Percentiles rank a stretch among this genome's conserved stretches.
phyloP scores from a whole-genome alignment of 2,113 vertebrate species.

The Alces alces region DNA sequence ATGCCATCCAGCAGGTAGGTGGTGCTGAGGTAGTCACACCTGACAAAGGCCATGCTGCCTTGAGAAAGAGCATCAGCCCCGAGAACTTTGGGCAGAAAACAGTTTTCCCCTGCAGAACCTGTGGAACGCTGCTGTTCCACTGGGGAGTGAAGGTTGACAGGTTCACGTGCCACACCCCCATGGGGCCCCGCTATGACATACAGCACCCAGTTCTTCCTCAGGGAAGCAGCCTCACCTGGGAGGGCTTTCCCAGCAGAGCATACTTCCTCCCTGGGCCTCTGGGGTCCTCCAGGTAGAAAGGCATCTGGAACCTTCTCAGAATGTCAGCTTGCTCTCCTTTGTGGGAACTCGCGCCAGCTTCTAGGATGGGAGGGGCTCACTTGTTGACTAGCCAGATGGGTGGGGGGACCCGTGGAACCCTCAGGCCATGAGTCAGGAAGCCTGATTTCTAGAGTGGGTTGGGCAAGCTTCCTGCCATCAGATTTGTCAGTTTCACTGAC shows the following conservation, averaged over 20 bases:
- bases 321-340: background rate
- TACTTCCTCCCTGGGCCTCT: background rate
- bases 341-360: background rate
- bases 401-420: background rate
- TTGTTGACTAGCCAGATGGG: background rate
- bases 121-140: background rate
- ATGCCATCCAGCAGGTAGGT: conserved; percentile 91
- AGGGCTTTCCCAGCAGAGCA: background rate
- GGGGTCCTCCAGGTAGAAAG: background rate
- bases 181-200: background rate
- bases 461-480: background rate
- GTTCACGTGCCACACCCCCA: background rate
- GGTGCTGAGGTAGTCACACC: background rate
- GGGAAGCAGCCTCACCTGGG: background rate
- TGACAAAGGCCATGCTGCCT: background rate
- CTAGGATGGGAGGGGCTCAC: background rate
- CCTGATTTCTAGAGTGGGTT: conserved; percentile 3
- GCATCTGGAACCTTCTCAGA: background rate
- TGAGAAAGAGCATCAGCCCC: background rate
- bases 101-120: background rate
- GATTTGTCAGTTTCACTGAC: background rate
- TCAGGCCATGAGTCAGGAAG: background rate
- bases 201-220: background rate
- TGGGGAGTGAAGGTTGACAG: background rate
- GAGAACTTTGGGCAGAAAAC: background rate